Percentiles rank a stretch among this genome's conserved stretches.
These are phyloP conservation scores for Oeneis ivallda DNA, from an alignment of 2,888 invertebrate species.

Conservation along the genomic window DNA sequence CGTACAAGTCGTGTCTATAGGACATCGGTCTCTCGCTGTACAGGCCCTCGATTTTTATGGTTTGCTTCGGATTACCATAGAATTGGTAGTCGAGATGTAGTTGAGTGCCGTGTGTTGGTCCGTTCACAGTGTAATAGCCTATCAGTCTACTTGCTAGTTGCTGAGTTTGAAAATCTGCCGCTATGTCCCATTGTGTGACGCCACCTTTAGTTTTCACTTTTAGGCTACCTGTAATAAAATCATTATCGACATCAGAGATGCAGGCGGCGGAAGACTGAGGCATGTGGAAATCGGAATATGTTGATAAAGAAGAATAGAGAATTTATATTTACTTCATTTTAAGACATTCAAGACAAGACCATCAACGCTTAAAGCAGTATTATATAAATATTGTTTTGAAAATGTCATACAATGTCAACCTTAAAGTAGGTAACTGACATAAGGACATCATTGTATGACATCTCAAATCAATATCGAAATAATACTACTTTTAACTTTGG, in stretches of 20 bases:
- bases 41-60: conserved; percentile 73
- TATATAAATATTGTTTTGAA: too few relatives aligned
- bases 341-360: too few relatives aligned
- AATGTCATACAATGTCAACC: too few relatives aligned
- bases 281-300: too few relatives aligned
- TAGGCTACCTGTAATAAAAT: conserved; percentile 52
- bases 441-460: too few relatives aligned
- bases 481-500: too few relatives aligned
- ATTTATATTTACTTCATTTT: too few relatives aligned
- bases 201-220: conserved; percentile 77
- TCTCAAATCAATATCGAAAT: too few relatives aligned
- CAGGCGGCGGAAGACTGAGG: too few relatives aligned
- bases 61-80: conserved; percentile 79
- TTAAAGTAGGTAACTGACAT: too few relatives aligned
- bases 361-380: too few relatives aligned
- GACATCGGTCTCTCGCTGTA: conserved; percentile 81
- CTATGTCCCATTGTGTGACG: conserved; percentile 88
- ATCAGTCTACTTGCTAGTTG: conserved; percentile 86
- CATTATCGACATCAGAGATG: neutral
- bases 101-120: conserved; percentile 79
- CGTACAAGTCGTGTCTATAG: conserved; percentile 82
- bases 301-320: too few relatives aligned
- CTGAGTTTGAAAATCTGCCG: conserved; percentile 89
- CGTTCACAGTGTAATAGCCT: conserved; percentile 85
- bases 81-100: conserved; percentile 86